Conservation (phyloP, 2,113 vertebrate species). For the Prunella fulvescens region DNA sequence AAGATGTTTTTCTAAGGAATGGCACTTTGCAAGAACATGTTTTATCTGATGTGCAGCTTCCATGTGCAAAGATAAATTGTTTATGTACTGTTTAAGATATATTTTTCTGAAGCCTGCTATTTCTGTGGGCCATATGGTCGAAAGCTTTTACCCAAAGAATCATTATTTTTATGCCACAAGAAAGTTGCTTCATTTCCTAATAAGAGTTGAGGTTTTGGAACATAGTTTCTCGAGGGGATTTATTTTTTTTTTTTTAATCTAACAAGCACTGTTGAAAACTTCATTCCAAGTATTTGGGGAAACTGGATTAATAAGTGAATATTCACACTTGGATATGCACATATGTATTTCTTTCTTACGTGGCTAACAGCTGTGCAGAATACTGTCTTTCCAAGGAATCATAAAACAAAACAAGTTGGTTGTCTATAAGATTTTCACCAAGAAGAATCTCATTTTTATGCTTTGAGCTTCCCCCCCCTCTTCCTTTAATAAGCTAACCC, state of each 20-base stretch:
- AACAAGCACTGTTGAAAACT: not conserved
- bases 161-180: not conserved
- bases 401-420: not conserved
- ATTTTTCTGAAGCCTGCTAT: not conserved
- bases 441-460: not conserved
- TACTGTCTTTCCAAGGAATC: not conserved
- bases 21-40: not conserved
- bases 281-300: not conserved
- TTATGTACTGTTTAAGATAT: not conserved
- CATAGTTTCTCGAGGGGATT: not conserved
- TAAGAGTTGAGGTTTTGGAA: conserved; percentile 1
- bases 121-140: not conserved
- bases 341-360: conserved; percentile 11
- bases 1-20: not conserved
- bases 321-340: conserved; percentile 2
- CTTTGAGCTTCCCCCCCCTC: not conserved
- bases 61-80: not conserved
- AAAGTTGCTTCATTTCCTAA: not conserved
- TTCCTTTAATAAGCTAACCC: not conserved
- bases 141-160: not conserved
- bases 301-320: not conserved
- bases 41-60: not conserved
- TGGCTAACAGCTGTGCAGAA: conserved; percentile 31
- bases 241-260: not conserved
- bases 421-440: not conserved